phyloP scores from a whole-genome alignment of 2,888 invertebrate genomes.

The Maniola hyperantus region DNA sequence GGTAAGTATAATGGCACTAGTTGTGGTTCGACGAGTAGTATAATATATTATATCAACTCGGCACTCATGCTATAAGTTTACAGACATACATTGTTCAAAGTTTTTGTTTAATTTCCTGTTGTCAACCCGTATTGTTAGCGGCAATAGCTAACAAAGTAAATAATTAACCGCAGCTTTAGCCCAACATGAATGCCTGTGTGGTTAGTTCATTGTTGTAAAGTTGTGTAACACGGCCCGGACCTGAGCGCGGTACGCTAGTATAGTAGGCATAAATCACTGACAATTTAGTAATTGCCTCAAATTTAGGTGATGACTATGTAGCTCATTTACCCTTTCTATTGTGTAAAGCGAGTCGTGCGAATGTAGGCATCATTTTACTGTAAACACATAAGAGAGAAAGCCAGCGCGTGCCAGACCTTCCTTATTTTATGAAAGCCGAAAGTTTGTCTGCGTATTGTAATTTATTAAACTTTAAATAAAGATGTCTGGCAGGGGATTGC shows the following conservation, averaged over 20 bases:
- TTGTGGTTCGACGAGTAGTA: too few relatives aligned
- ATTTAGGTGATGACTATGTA: conserved; percentile 19
- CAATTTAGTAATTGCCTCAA: conserved; percentile 19
- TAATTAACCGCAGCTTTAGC: conserved; percentile 10
- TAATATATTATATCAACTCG: background rate
- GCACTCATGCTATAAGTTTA: background rate
- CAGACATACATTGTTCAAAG: background rate
- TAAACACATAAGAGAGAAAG: too few relatives aligned
- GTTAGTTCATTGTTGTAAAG: conserved; percentile 10
- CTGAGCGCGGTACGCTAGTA: background rate
- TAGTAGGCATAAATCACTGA: conserved; percentile 13
- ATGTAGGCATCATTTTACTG: background rate
- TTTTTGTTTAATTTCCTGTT: background rate
- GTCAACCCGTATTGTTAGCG: background rate
- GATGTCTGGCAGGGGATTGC: too few relatives aligned
- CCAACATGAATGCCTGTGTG: conserved; percentile 7
- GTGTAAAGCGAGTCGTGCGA: background rate
- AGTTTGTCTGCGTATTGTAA: too few relatives aligned
- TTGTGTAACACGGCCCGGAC: conserved; percentile 8
- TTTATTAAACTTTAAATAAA: too few relatives aligned
- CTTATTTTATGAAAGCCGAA: too few relatives aligned
- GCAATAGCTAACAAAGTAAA: conserved; percentile 15
- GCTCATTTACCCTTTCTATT: conserved; percentile 17
- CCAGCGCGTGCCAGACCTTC: too few relatives aligned
- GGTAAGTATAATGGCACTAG: too few relatives aligned